Evolutionary conservation across 2,797 vertebrate genomes (phyloP).

Genomic region (Hemibagrus guttatus): DNA sequence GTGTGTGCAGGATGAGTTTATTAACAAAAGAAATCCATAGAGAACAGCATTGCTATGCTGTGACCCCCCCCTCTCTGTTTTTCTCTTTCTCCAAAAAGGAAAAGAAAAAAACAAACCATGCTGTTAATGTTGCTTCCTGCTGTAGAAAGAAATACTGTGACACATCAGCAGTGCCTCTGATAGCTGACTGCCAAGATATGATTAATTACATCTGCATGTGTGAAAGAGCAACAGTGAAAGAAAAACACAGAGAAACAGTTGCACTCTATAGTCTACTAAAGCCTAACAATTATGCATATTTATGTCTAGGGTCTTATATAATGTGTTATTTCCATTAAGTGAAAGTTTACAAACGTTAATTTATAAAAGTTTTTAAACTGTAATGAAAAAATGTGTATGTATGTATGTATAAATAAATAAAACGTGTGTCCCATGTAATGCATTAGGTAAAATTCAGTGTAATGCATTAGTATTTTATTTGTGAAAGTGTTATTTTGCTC

Average conservation of each 20-base stretch:
- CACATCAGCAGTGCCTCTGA: slow-evolving; percentile 40
- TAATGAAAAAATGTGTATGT: background rate
- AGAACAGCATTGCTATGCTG: slow-evolving; percentile 33
- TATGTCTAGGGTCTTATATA: slow-evolving; percentile 16
- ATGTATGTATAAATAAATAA: background rate
- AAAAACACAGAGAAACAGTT: background rate
- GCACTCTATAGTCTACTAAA: background rate
- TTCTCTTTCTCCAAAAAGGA: slow-evolving; percentile 31
- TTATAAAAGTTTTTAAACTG: background rate
- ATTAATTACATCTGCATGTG: slow-evolving; percentile 54
- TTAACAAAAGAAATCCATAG: slow-evolving; percentile 33
- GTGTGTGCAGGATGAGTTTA: slow-evolving; percentile 25
- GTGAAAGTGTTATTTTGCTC: background rate
- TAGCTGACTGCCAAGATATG: slow-evolving; percentile 49
- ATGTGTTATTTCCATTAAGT: background rate
- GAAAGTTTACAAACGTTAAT: background rate
- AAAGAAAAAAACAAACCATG: slow-evolving; percentile 31
- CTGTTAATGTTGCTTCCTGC: slow-evolving; percentile 53
- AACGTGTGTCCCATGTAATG: too few species aligned
- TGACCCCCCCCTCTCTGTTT: slow-evolving; percentile 32
- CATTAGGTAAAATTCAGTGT: too few species aligned
- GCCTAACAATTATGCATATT: slow-evolving; percentile 31
- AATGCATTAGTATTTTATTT: background rate
- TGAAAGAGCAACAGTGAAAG: slow-evolving; percentile 14
- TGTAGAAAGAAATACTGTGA: slow-evolving; percentile 33